Percentiles rank a stretch among this genome's conserved stretches.
These are phyloP conservation scores for Hyperoplus lanceolatus DNA, from an alignment of 2,797 vertebrate genomes.

Conservation along the genomic window DNA sequence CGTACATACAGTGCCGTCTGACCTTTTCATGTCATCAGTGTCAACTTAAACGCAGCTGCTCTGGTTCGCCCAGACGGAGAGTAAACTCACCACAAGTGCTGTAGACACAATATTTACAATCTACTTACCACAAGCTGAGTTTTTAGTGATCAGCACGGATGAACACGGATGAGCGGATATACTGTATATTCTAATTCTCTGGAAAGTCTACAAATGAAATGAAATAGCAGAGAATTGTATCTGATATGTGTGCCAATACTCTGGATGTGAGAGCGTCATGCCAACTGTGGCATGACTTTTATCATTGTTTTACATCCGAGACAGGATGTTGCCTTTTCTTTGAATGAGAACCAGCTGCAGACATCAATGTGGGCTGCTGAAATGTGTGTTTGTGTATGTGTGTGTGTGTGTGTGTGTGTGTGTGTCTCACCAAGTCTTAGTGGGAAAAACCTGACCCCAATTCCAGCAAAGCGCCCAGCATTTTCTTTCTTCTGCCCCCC, in stretches of 20 bases:
- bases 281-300: constrained; percentile 58
- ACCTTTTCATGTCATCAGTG: constrained; percentile 44
- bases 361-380: constrained; percentile 51
- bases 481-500: constrained; percentile 57
- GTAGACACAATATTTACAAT: constrained; percentile 73
- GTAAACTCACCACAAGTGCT: constrained; percentile 52
- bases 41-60: constrained; percentile 58
- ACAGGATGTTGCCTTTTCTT: constrained; percentile 82
- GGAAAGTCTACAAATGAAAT: constrained; percentile 15
- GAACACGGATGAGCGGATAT: constrained; percentile 28
- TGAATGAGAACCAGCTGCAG: constrained; percentile 87
- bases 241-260: background rate
- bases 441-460: constrained; percentile 89
- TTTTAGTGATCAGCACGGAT: constrained; percentile 35
- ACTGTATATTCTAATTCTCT: constrained; percentile 13
- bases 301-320: constrained; percentile 76
- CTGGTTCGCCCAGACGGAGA: constrained; percentile 34
- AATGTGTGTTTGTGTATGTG: constrained; percentile 30
- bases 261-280: constrained; percentile 18
- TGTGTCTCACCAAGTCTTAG: constrained; percentile 65
- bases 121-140: constrained; percentile 46
- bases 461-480: constrained; percentile 71
- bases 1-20: constrained; percentile 2
- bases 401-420: constrained; percentile 30
- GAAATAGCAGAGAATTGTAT: background rate